Evolutionary conservation across 2,888 invertebrate genomes (phyloP).

Genomic region (Tanytarsus gracilentus): DNA sequence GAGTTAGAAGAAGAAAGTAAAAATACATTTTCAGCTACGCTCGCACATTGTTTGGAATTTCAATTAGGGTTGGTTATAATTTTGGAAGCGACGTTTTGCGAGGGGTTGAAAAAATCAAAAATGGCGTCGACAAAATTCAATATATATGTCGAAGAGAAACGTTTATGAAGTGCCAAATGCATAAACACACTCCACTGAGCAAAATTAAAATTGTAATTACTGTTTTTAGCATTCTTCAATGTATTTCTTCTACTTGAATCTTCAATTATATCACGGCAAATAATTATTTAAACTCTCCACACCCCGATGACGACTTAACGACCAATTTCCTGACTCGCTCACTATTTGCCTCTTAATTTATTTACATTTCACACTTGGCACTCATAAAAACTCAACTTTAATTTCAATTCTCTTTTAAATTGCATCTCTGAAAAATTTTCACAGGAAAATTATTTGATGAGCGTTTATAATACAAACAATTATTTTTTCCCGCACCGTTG

Average conservation of each 20-base stretch:
- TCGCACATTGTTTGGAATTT: constrained; percentile 21
- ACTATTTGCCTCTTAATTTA: constrained; percentile 16
- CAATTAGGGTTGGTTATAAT: constrained; percentile 20
- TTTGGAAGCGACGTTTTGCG: not conserved
- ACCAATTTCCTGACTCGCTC: constrained; percentile 16
- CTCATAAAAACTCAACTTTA: not conserved
- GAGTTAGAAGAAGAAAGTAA: constrained; percentile 1
- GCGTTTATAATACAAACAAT: not conserved
- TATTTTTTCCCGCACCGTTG: no score
- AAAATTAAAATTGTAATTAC: no score
- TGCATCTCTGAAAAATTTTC: no score
- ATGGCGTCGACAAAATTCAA: no score
- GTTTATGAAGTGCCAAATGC: not conserved
- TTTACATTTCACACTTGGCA: constrained; percentile 7
- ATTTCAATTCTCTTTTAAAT: no score
- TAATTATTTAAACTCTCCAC: no score
- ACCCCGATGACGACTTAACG: no score
- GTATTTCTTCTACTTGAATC: no score
- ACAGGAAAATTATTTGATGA: not conserved
- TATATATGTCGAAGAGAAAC: no score
- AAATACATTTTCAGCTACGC: not conserved
- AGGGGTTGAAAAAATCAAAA: constrained; percentile 5
- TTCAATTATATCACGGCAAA: no score
- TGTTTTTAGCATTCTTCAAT: no score
- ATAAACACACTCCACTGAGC: constrained; percentile 12